Evolutionary conservation across 2,797 vertebrate genomes (phyloP), one percentile per base, ranked within the genome.

Genomic region (Lophius americanus): DNA sequence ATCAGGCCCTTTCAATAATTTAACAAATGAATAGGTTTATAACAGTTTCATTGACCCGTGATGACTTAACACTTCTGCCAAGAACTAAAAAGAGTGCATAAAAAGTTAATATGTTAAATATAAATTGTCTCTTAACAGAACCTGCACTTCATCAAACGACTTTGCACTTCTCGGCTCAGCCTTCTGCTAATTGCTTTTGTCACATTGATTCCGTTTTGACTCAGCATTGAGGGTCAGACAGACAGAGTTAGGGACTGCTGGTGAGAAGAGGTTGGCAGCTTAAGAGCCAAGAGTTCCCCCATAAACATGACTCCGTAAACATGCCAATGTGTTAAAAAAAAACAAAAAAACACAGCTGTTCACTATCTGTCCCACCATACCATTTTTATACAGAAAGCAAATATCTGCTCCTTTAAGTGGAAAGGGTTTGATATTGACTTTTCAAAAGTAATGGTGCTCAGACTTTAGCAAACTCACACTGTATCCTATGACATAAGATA

Each of bases 211-310:
- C 39, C 12, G 11, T 49, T 36, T 37, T 57, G 53, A 47, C 64
- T 14, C 37, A 1, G 57, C 43, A 58, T 9, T 7, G 42, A 51
- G 12, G 8, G 9, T 37, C 50, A 46, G 60, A 39, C 11, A 55
- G 53, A 39, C 11, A 50, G 50, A 39, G 14, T 60, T 47, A 39
- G 36, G 1, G 4, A 39, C 53, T 39, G 47, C 33, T 58, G 10
- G 6, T 48, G 37, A 52, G 14, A 33, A 42, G 35, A 56, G n/a
- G 35, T 41, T 42, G 43, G 64, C 36, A 48, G 50, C n/a, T 64
- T 9, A 47, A 60, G 54, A 62, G 14, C 9, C 41, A 35, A 50
- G 4, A 49, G 43, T 58, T 53, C 55, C 36, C 43, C 9, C 44
- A 54, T 11, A 65, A 60, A 51, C 12, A 35, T 6, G 38, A 37